Evolutionary conservation across 2,797 vertebrate genomes (phyloP).

Genomic region (Limosa lapponica): DNA sequence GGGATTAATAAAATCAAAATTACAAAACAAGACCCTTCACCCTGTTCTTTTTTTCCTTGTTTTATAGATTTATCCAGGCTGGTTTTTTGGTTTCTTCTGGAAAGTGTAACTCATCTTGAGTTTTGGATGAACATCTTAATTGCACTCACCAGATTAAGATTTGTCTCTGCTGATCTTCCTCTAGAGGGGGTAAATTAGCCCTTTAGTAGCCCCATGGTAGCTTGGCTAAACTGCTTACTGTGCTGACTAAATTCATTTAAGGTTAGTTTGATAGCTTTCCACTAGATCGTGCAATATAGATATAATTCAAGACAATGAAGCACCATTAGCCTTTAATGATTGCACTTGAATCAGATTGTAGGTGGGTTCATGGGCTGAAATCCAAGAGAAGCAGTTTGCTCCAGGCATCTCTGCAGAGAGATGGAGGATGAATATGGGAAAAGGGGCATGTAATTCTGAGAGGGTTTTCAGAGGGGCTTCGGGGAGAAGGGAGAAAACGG

Average conservation of each 20-base stretch:
- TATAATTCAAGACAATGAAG: not conserved
- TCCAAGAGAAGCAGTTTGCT: not conserved
- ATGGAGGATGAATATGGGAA: not conserved
- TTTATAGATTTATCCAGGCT: not conserved
- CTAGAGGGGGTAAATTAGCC: not conserved
- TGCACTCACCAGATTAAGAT: not conserved
- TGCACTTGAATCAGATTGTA: not conserved
- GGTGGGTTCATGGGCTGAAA: conserved; percentile 11
- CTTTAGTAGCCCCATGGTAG: conserved; percentile 1
- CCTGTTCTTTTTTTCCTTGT: not conserved
- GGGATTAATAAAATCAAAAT: not conserved
- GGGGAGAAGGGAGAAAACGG: not conserved
- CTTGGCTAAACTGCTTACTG: not conserved
- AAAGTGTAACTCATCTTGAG: not conserved
- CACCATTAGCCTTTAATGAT: not conserved
- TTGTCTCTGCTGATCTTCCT: not conserved
- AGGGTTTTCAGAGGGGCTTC: not conserved
- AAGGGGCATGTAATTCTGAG: not conserved
- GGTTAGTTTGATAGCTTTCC: not conserved
- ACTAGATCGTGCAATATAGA: not conserved
- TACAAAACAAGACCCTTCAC: not conserved
- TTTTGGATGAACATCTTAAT: not conserved
- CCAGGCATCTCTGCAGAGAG: not conserved
- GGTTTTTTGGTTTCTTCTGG: not conserved
- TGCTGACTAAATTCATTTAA: not conserved